A percentile compares a stretch with the other conserved stretches of the same genome.
Evolutionary conservation across 2,113 vertebrate species (phyloP).

Genomic region (Cricetomys ansorgei): DNA sequence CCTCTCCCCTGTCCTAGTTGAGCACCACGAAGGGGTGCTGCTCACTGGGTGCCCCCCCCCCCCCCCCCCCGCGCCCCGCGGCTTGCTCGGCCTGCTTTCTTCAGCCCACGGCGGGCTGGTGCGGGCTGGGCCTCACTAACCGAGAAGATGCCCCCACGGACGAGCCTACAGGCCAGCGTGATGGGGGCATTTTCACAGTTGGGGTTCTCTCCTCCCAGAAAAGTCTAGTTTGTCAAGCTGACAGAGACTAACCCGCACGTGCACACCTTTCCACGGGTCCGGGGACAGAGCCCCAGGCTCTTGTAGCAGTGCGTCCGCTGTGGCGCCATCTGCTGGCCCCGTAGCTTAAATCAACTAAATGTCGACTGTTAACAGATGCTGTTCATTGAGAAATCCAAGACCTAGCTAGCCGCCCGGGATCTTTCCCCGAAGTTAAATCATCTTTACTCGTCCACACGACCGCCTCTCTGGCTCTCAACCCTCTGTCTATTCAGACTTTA

Average conservation of each 20-base stretch:
- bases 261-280: neutral
- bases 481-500: neutral
- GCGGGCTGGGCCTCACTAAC: neutral
- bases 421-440: neutral
- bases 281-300: neutral
- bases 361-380: neutral
- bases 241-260: too few relatives aligned
- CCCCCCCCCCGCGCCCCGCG: neutral
- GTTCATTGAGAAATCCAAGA: neutral
- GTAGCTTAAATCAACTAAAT: neutral
- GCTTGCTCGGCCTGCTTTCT: neutral
- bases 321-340: neutral
- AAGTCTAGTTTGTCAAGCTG: neutral
- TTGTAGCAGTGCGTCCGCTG: neutral
- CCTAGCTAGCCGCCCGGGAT: neutral
- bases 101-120: too few relatives aligned
- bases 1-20: neutral
- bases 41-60: too few relatives aligned
- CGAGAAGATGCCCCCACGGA: neutral
- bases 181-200: neutral
- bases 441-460: neutral
- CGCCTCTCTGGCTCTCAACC: conserved; percentile 1
- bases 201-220: neutral
- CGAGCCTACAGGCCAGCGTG: neutral
- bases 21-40: neutral